phyloP scores from a whole-genome alignment of 1,140 invertebrate genomes.

The Amyelois transitella region DNA sequence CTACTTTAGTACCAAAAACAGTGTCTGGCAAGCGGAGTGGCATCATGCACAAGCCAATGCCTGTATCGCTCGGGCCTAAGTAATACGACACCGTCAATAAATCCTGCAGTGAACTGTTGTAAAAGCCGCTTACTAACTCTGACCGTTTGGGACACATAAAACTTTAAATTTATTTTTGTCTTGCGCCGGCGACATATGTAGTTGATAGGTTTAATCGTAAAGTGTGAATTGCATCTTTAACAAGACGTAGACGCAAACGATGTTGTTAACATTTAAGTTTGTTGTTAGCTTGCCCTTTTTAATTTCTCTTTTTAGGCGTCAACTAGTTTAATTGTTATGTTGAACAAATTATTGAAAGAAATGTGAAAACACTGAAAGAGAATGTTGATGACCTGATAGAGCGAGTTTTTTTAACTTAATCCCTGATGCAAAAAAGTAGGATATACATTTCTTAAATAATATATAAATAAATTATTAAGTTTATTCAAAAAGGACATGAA shows the following conservation, averaged over 20 bases:
- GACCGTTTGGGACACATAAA: slow-evolving; percentile 1
- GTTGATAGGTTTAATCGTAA: background rate
- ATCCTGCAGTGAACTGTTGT: slow-evolving; percentile 17
- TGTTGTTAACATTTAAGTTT: background rate
- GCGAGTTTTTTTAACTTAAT: too few species aligned
- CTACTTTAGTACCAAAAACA: too few species aligned
- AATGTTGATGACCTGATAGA: too few species aligned
- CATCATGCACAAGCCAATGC: background rate
- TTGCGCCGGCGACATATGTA: background rate
- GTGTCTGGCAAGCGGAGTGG: too few species aligned
- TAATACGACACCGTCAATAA: slow-evolving; percentile 20
- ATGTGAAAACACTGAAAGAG: too few species aligned
- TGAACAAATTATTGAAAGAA: too few species aligned
- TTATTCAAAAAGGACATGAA: too few species aligned
- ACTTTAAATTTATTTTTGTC: slow-evolving; percentile 4
- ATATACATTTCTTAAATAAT: too few species aligned
- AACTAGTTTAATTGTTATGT: too few species aligned
- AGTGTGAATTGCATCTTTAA: background rate
- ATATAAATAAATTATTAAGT: too few species aligned
- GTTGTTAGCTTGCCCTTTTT: background rate
- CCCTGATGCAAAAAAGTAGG: too few species aligned
- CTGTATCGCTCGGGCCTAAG: background rate
- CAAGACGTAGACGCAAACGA: background rate
- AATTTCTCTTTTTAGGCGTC: background rate
- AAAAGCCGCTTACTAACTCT: slow-evolving; percentile 14